These are phyloP conservation scores for Pantherophis guttatus DNA, from an alignment of 2,113 vertebrate species.

Conservation along the genomic window DNA sequence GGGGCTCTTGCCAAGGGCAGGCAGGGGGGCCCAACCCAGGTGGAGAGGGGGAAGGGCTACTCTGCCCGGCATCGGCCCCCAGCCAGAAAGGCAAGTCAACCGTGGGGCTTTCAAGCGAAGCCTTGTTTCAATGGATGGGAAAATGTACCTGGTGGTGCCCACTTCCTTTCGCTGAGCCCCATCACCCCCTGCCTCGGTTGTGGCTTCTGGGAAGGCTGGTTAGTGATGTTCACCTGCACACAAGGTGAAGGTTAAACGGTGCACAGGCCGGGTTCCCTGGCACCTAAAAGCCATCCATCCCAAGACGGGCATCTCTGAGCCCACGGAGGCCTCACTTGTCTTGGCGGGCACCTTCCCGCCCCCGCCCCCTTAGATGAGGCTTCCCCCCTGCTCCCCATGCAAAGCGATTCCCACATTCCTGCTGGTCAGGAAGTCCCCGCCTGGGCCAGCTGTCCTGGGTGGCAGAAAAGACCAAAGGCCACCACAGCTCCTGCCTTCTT, in stretches of 20 bases:
- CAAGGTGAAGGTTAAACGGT: neutral
- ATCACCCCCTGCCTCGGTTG: neutral
- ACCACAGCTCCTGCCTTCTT: neutral
- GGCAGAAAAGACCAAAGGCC: neutral
- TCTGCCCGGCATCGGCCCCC: neutral
- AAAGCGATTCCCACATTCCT: neutral
- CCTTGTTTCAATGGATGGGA: neutral
- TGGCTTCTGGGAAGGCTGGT: neutral
- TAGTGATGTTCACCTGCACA: neutral
- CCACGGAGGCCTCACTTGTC: neutral
- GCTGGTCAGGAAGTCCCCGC: neutral
- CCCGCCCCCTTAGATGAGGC: neutral
- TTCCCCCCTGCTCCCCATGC: neutral
- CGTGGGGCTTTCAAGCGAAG: neutral
- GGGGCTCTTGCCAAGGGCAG: neutral
- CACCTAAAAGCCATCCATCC: neutral
- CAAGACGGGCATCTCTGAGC: neutral
- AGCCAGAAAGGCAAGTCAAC: neutral
- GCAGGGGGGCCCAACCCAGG: no score
- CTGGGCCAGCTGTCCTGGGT: neutral
- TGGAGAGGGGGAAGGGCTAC: neutral
- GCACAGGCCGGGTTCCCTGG: neutral
- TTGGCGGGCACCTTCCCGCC: neutral
- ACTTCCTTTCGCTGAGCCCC: neutral
- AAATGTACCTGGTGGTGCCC: neutral